A percentile compares a stretch with the other conserved stretches of the same genome.
These are phyloP conservation scores for Microcebus ravelobensis DNA, from an alignment of 2,113 vertebrate genomes.

Conservation along the genomic window DNA sequence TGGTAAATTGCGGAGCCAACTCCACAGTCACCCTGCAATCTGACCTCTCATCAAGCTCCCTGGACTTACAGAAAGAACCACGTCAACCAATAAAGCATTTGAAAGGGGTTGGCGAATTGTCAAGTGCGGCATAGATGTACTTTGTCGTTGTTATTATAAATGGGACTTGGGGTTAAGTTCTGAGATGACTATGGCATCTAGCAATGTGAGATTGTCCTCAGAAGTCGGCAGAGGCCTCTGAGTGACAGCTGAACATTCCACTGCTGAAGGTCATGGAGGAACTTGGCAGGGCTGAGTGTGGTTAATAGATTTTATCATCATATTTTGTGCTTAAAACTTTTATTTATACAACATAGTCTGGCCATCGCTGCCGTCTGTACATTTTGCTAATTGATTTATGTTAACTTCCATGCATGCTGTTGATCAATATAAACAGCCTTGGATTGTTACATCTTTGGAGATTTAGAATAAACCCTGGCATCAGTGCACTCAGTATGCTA, in stretches of 20 bases:
- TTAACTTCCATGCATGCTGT: background rate
- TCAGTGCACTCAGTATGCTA: background rate
- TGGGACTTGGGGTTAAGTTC: slow-evolving; percentile 4
- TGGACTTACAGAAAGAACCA: background rate
- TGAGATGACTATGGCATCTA: background rate
- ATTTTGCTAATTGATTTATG: slow-evolving; percentile 69
- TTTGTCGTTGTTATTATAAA: background rate
- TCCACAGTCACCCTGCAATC: rapidly evolving
- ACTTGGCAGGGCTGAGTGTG: background rate
- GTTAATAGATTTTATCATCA: slow-evolving; percentile 15
- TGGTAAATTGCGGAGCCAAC: background rate
- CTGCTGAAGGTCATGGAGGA: slow-evolving; percentile 2
- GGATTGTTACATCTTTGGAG: background rate
- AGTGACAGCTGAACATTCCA: slow-evolving; percentile 4
- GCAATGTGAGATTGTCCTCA: background rate
- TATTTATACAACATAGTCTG: slow-evolving; percentile 30
- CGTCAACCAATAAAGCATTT: background rate
- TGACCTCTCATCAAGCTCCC: background rate
- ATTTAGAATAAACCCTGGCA: background rate
- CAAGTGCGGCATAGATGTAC: background rate
- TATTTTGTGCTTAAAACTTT: background rate
- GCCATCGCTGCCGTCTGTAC: background rate
- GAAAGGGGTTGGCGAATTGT: background rate
- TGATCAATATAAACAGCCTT: slow-evolving; percentile 27
- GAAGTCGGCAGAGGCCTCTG: background rate